Base-by-base conservation (phyloP, 2,113 vertebrate genomes). In the Addax nasomaculatus region DNA sequence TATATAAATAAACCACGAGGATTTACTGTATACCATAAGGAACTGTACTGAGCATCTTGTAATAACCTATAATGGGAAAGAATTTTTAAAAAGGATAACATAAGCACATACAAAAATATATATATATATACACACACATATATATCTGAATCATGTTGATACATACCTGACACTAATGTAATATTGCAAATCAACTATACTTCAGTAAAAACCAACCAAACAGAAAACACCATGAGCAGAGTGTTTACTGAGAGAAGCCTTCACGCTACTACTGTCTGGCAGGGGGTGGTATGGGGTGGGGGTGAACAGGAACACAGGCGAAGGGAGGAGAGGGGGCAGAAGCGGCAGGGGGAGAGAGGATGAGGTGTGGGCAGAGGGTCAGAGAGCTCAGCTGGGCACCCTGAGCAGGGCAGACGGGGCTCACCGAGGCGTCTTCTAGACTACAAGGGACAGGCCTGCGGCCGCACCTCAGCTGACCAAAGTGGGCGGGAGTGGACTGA, bases 311-410 rank as follows among this genome's bases (percentile, higher is more conserved):
- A 62, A 16, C 57, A 11, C 21, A 55, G 49, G 51, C 4, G 0
- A 55, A 15, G 13, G 80, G 80, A 83, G 33, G 49, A 15, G 49
- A 8, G 60, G 23, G 1, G 0, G 5, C 19, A 0, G 0, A 5
- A 0, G 7, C 33, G 1, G 19, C 27, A 29, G 15, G 6, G 12
- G 43, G 39, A 30, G 25, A 62, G 92, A 39, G 30, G 67, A 47
- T 0, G 58, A 43, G 17, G 14, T 36, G 1, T 7, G 39, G 73
- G 2, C 0, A 13, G 23, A n/a, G 2, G 36, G 43, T 10, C 33
- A 84, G 39, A 78, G 51, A 76, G 33, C 29, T 62, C 55, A 94
- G 57, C n/a, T 1, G 9, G 47, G 55, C 39, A 67, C 47, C 51
- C 23, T 12, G 27, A 81, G 36, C 3, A 6, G 15, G 60, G 53